Base-by-base conservation (phyloP, 2,113 vertebrate species). In the Calidris pugnax region DNA sequence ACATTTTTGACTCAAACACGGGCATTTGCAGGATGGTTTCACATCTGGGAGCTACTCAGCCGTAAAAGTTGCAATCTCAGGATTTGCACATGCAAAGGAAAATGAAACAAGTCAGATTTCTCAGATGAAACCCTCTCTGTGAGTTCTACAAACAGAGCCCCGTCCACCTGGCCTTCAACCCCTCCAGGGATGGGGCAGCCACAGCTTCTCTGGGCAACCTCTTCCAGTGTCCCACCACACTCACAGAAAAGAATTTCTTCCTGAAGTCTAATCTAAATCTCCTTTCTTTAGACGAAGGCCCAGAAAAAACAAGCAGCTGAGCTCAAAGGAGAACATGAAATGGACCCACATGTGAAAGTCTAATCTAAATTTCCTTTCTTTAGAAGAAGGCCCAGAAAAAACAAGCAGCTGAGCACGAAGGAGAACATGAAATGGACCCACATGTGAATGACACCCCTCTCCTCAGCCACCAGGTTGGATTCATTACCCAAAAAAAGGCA, bases 371-470 rank as follows among this genome's bases (percentile, higher is more conserved):
- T n/a, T 53, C 14, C 27, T 53, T 53, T 53, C 27, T 53, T 53
- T 28, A 28, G 27, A 28, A 28, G 13, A 82, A 91, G 57, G 27
- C 33, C 16, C 56, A 72, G 64, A 69, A 30, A 53, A 69, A 4
- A 0, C 14, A 23, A n/a, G 30, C 28, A 78, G 30, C 11, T 80
- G n/a, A 66, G 17, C 41, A 62, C 55, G 48, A 39, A 75, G 12
- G 21, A 30, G 11, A 4, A 35, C 57, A 37, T 27, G 12, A 89
- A 60, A 53, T 26, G 18, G 83, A 92, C 59, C 24, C 22, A 56
- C 5, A 0, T 5, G 14, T 28, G 50, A 69, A 57, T 19, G 24
- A 56, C 20, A 12, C 0, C 4, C 4, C 17, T 37, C 23, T 66
- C 50, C 62, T 41, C 63, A 55, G 50, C 22, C 10, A 4, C 32